Evolutionary conservation across 2,797 vertebrate genomes (phyloP).

Genomic region (Anas bahamensis): DNA sequence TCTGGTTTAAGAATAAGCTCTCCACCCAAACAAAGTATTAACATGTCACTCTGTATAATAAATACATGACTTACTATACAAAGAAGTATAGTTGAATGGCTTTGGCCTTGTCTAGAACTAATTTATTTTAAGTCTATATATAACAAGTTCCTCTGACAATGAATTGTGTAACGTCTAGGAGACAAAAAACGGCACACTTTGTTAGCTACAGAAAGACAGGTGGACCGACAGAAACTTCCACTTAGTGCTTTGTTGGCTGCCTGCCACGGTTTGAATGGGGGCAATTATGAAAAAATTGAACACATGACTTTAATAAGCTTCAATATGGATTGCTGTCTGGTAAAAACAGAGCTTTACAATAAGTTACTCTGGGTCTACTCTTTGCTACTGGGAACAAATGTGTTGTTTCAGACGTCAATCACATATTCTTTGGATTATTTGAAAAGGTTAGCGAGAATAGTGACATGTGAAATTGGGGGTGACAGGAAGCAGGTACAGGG

Average conservation of each 20-base stretch:
- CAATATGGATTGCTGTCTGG: slow-evolving; percentile 52
- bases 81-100: slow-evolving; percentile 41
- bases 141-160: slow-evolving; percentile 73
- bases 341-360: slow-evolving; percentile 51
- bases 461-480: slow-evolving; percentile 15
- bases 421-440: slow-evolving; percentile 3
- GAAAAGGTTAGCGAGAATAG: slow-evolving; percentile 32
- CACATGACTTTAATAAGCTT: slow-evolving; percentile 75
- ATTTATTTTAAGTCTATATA: slow-evolving; percentile 74
- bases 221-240: slow-evolving; percentile 70
- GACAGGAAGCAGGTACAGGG: background rate
- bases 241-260: slow-evolving; percentile 73
- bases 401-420: slow-evolving; percentile 45
- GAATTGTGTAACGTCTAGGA: slow-evolving; percentile 67
- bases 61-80: slow-evolving; percentile 38
- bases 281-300: slow-evolving; percentile 77
- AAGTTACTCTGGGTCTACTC: slow-evolving; percentile 40
- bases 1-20: slow-evolving; percentile 49
- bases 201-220: slow-evolving; percentile 70
- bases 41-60: slow-evolving; percentile 54
- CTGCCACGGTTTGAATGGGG: slow-evolving; percentile 67
- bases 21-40: slow-evolving; percentile 65
- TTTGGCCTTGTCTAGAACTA: slow-evolving; percentile 47
- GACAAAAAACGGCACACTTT: slow-evolving; percentile 70
- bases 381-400: slow-evolving; percentile 39